Base-by-base conservation (phyloP, 2,797 vertebrate genomes). In the Bufotes viridis region DNA sequence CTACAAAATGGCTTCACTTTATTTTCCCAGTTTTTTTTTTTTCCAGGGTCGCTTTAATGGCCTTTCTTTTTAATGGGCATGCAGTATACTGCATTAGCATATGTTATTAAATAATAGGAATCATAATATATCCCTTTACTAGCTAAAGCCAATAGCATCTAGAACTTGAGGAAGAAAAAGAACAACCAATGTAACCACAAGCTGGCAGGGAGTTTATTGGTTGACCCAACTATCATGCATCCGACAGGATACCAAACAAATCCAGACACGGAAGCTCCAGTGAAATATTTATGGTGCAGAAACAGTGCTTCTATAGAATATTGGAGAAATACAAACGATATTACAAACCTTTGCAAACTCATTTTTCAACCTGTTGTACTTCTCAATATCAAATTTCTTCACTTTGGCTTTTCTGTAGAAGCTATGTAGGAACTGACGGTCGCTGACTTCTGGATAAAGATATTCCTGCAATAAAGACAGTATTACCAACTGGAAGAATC, bases 391-490 rank as follows among this genome's bases (percentile, higher is more conserved):
- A 90, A 99, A 99, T 20, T 85, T 90, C 70, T 95, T 94, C 11
- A 87, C 96, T 90, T 92, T 94, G 86, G 96, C 96, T 78, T 93
- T 96, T 90, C 92, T 95, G 81, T 99, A 93, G 93, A 99, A 98
- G 93, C 96, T 96, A 81, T 94, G 94, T 88, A 99, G 97, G 91
- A 97, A 96, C 88, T 98, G 97, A 88, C 98, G 93, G 91, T 97
- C 96, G 90, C 95, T 94, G 20, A 93, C 90, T 0, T 94, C 95
- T 42, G 96, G 93, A 90, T 98, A 99, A 58, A 97, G 2, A 60
- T 97, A 99, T 92, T 98, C 97, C 98, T 99, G 92, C 34, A 82
- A 88, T 53, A 87, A n/a, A 83, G 81, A 89, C 89, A 49, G 3
- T 13, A n/a, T n/a, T 55, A 78, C n/a, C 5, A 42, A 18, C 26